Conservation (phyloP, 2,888 invertebrate genomes). For the Stenichneumon culpator region DNA sequence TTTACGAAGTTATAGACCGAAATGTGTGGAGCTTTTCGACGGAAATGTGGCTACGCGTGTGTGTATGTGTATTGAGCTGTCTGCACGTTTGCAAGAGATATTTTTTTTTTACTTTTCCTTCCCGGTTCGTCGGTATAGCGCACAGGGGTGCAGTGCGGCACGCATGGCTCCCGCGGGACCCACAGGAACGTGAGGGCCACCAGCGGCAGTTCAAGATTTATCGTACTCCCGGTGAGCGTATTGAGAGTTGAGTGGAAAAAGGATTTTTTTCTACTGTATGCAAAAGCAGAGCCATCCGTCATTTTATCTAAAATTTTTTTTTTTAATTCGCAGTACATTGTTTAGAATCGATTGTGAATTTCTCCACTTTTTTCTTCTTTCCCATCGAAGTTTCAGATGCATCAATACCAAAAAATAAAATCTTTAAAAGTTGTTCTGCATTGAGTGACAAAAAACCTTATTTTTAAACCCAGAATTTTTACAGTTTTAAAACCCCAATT, state of each 20-base stretch:
- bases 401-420: not conserved
- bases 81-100: slow-evolving; percentile 22
- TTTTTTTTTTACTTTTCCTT: slow-evolving; percentile 27
- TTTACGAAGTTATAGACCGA: slow-evolving; percentile 58
- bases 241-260: slow-evolving; percentile 54
- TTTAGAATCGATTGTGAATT: not conserved
- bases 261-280: slow-evolving; percentile 35
- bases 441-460: not conserved
- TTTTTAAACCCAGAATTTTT: not conserved
- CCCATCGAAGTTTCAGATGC: no score
- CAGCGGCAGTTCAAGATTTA: slow-evolving; percentile 61
- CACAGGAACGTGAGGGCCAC: slow-evolving; percentile 41
- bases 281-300: slow-evolving; percentile 5
- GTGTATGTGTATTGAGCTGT: slow-evolving; percentile 20
- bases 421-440: not conserved
- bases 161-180: slow-evolving; percentile 62
- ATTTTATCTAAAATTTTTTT: not conserved
- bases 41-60: not conserved
- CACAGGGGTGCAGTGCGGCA: slow-evolving; percentile 60
- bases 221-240: slow-evolving; percentile 57
- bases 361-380: not conserved
- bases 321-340: not conserved
- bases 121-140: slow-evolving; percentile 49
- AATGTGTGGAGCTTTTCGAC: slow-evolving; percentile 17
- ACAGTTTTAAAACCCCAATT: not conserved